Evolutionary conservation across 2,113 vertebrate genomes (phyloP), one percentile per base, ranked within the genome.

Genomic region (Paraplagusia blochii): DNA sequence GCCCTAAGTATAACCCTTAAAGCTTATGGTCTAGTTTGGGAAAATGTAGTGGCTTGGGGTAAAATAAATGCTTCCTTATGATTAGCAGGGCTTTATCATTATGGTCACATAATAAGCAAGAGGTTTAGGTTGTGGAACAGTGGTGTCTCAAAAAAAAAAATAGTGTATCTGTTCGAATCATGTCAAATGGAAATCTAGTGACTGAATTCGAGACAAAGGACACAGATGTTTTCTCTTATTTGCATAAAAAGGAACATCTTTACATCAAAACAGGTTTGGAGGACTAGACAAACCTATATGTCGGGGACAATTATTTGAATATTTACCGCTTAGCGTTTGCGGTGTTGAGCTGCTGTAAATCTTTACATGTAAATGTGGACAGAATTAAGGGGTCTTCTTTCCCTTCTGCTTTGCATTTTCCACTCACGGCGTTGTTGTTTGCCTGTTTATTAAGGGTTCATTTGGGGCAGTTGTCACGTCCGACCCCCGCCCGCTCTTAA

Each of bases 351-450:
- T 16, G 38, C 12, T 40, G 38, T 40, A 10, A 40, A 12, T 40
- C 38, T 12, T 49, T 40, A 29, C 22, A 29, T 43, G 34, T 54
- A 64, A 75, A 75, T 72, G 58, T 29, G 70, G 69, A 46, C 17
- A 65, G 39, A 55, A 16, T 40, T 63, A 75, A 43, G 57, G 54
- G 42, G 66, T 53, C 48, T 67, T 8, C 36, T 39, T 7, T 40
- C 12, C 9, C 13, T 10, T 40, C 10, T 11, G 11, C 13, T 40
- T 13, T 13, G 38, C 38, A 40, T 40, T 61, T 62, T 58, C 44
- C 63, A 61, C 70, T 83, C 59, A 69, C 58, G 49, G 68, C 66
- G 9, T 40, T 40, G 38, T 40, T 40, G 6, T 29, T 29, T 29
- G 8, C 61, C 38, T 11, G 9, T 11, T 40, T 11, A 2, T 40